Evolutionary conservation across 2,888 invertebrate genomes (phyloP).

Genomic region (Chirona hameri): DNA sequence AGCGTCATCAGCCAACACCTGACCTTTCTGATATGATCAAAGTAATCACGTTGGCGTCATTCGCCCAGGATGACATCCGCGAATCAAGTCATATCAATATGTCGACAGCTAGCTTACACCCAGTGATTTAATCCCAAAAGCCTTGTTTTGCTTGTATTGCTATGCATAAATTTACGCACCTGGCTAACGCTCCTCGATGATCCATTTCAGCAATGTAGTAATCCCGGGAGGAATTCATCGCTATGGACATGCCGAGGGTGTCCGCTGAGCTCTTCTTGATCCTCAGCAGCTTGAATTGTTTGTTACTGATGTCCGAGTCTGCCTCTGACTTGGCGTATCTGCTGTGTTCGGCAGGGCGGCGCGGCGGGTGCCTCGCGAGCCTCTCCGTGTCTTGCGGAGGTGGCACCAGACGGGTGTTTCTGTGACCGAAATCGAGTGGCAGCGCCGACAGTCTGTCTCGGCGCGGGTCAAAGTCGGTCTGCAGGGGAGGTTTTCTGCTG

Average conservation of each 20-base stretch:
- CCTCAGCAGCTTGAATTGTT: constrained; percentile 51
- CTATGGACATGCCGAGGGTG: constrained; percentile 37
- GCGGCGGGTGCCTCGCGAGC: no score
- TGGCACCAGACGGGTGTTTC: background rate
- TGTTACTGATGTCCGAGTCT: constrained; percentile 31
- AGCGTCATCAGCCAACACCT: no score
- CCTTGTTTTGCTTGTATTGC: no score
- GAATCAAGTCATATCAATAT: no score
- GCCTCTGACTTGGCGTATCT: background rate
- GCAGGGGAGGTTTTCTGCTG: background rate
- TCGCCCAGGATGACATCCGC: no score
- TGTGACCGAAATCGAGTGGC: background rate
- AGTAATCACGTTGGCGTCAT: no score
- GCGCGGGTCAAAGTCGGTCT: background rate
- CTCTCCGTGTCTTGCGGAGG: background rate
- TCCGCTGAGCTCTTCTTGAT: constrained; percentile 57
- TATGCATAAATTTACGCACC: constrained; percentile 44
- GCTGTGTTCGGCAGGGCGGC: background rate
- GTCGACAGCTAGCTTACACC: no score
- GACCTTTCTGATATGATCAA: no score
- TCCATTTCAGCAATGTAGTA: constrained; percentile 56
- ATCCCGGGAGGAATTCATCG: constrained; percentile 40
- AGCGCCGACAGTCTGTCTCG: background rate
- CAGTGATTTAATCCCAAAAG: no score
- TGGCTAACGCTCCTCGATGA: constrained; percentile 60